Percentiles rank a stretch among this genome's conserved stretches.
Evolutionary conservation across 2,888 invertebrate species (phyloP).

Genomic region (Odontocerum albicorne): DNA sequence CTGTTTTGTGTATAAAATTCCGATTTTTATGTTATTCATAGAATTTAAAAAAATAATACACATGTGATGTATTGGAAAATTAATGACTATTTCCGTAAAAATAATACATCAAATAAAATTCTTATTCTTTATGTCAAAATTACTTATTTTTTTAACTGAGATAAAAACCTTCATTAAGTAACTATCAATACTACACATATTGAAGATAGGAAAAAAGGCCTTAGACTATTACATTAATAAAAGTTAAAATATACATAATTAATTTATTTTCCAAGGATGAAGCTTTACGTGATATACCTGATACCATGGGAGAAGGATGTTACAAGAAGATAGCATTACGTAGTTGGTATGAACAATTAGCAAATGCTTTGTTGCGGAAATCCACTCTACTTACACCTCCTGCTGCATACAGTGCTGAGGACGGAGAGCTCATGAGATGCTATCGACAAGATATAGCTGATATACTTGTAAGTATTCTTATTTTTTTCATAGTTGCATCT

Average conservation of each 20-base stretch:
- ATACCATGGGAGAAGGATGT: conserved; percentile 41
- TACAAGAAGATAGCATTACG: conserved; percentile 61
- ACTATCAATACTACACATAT: no score
- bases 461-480: conserved; percentile 65
- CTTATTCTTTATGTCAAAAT: no score
- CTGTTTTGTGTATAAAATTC: no score
- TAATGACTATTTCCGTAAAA: no score
- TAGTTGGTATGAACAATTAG: conserved; percentile 78
- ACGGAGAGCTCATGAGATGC: conserved; percentile 83
- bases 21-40: no score
- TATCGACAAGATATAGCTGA: conserved; percentile 86
- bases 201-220: no score
- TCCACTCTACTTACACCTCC: conserved; percentile 68
- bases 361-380: conserved; percentile 76
- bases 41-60: no score
- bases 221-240: not conserved
- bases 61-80: no score
- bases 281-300: conserved; percentile 52
- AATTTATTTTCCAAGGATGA: no score
- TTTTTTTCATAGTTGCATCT: not conserved
- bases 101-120: no score
- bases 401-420: conserved; percentile 71
- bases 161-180: conserved; percentile 4
- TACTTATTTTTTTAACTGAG: conserved; percentile 25
- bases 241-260: not conserved